Evolutionary conservation across 2,888 invertebrate species (phyloP), one percentile per base, ranked within the genome.

Genomic region (Psylliodes chrysocephalus): DNA sequence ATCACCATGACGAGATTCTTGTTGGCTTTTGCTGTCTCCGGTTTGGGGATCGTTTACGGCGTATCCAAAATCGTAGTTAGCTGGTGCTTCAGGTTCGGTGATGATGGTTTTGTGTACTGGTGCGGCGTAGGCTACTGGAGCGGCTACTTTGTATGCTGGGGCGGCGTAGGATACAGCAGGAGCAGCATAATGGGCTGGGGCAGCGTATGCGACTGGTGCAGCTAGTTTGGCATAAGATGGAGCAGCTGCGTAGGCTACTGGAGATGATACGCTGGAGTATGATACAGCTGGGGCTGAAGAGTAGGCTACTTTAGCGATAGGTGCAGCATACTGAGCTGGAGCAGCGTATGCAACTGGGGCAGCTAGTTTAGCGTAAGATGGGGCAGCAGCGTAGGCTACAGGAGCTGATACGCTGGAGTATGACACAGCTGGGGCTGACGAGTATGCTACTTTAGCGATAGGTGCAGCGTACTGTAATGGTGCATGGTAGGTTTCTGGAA

Each of bases 1-100:
- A 75, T 86, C 85, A 56, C 85, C 86, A 71, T 83, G 82, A 64
- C 86, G 84, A 1, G 79, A 63, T 77, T 86, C 86, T 68, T 84
- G 83, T 70, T 86, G 86, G 70, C 78, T 80, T 72, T 86, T 86
- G 63, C 82, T 81, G 73, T 86, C 86, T 3, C 85, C 86, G 62
- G 86, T 86, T 59, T 72, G 73, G 51, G 77, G 75, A 67, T 75
- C 75, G 67, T 61, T 71, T 44, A 75, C 75, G 56, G 73, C 64
- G 64, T 76, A 75, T 62, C 75, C 73, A 52, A 71, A 77, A 60
- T 76, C 75, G 70, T 75, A 76, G 57, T 75, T 68, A 38, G 76
- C 75, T 53, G 77, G 76, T n/a, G 75, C 73, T 33, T 66, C 70
- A 38, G 70, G 71, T 63, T 73, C 69, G 17, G 77, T 73, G 8